Evolutionary conservation across 2,113 vertebrate species (phyloP), one percentile per base, ranked within the genome.

Genomic region (Jacana jacana): DNA sequence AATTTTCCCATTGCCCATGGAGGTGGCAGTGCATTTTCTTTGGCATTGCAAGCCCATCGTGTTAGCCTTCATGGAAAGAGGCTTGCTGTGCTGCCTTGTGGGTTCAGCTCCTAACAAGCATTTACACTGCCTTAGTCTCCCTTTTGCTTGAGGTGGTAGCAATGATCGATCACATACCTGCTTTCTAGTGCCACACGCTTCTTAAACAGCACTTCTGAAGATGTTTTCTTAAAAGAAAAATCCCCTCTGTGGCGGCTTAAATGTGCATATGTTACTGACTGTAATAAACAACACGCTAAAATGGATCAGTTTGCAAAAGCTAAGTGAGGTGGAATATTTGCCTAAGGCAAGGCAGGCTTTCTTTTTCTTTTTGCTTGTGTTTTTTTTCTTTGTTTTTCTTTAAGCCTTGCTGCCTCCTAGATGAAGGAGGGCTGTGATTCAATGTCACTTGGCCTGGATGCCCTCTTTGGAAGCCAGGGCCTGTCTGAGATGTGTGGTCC

Each of bases 141-240:
- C 44, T 78, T 79, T 94, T 25, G 4, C 49, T 93, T 44, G 44
- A 82, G 72, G 61, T 42, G 19, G 69, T 57, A 58, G 65, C 80
- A 81, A 69, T 66, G 69, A 37, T 19, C 4, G 18, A 60, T 58
- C n/a, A 52, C 25, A 6, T 40, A 77, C 13, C 60, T 81, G 76
- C 69, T 93, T 76, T 90, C 72, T 68, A 42, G 28, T 77, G 87
- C 61, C 48, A 90, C 71, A 42, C 55, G 16, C 65, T 82, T 40
- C 71, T 77, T 93, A 60, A 95, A 83, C 79, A 91, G 28, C 57
- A 64, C 27, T 94, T 93, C 49, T 88, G 39, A 95, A 82, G 71
- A 71, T 84, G 64, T 66, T 91, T 77, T 44, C 83, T 83, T 77
- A 48, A 71, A 81, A 80, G 85, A 80, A 90, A 68, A 93, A 81